Evolutionary conservation across 1,140 invertebrate genomes (phyloP).

Genomic region (Mesaphorura yosii): DNA sequence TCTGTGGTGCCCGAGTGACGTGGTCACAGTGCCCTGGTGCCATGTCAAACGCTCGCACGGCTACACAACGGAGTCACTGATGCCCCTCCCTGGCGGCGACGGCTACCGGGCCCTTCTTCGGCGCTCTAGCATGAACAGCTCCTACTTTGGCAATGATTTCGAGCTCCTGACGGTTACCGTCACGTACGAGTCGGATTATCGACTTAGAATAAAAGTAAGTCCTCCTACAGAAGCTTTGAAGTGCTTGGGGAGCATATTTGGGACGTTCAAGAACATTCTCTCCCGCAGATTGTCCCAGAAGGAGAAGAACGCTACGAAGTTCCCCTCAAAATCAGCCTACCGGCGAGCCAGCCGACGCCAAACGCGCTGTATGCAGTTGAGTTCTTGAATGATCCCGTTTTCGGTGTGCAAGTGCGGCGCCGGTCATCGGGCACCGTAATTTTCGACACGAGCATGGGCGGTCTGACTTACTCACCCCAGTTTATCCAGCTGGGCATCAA

Average conservation of each 20-base stretch:
- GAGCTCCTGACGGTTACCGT: not conserved
- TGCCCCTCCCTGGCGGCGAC: not conserved
- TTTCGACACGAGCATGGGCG: conserved; percentile 42
- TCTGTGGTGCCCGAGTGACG: not conserved
- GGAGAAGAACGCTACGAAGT: conserved; percentile 20
- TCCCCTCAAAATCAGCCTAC: conserved; percentile 20
- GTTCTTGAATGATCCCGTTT: not conserved
- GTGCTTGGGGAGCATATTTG: no score
- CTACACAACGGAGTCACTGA: not conserved
- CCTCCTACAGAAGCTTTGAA: no score
- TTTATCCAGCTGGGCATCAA: conserved; percentile 42
- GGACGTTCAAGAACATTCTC: not conserved
- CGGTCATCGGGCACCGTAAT: conserved; percentile 1
- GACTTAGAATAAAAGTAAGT: conserved; percentile 6
- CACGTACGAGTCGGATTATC: not conserved
- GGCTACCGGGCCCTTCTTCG: not conserved
- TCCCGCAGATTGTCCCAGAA: not conserved
- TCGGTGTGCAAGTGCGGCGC: conserved; percentile 23
- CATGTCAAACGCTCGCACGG: no score
- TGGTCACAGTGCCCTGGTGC: no score
- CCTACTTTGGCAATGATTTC: conserved; percentile 4
- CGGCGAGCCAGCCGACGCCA: not conserved
- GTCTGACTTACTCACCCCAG: conserved; percentile 44
- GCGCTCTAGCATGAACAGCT: no score
- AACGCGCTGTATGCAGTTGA: conserved; percentile 12